Conservation (phyloP, 2,113 vertebrate genomes). For the Chlamydotis undulata region DNA sequence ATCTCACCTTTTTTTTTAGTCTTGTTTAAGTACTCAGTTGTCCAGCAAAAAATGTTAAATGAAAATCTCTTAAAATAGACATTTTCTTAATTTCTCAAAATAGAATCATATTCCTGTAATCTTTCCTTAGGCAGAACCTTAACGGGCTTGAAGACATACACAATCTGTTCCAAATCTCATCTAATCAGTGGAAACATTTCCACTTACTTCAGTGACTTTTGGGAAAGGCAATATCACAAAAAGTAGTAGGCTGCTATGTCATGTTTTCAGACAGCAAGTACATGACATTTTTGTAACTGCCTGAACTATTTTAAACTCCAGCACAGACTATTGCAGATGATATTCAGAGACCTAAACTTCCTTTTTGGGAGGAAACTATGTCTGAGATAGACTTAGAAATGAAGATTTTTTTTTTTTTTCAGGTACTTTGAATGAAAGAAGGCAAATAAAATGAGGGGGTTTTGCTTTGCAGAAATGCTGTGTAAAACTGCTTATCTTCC, state of each 20-base stretch:
- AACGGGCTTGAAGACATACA: not conserved
- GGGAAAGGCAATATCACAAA: not conserved
- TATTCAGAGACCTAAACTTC: not conserved
- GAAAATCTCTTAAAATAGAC: not conserved
- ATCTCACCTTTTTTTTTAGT: not conserved
- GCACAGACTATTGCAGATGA: not conserved
- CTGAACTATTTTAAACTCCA: conserved; percentile 9
- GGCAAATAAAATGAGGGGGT: not conserved
- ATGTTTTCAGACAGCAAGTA: not conserved
- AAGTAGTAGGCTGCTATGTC: not conserved
- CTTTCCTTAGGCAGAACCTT: conserved; percentile 14
- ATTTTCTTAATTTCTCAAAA: conserved; percentile 40
- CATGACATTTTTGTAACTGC: not conserved
- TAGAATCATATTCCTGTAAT: not conserved
- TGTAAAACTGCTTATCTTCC: not conserved
- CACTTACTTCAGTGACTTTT: conserved; percentile 17
- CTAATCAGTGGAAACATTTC: not conserved
- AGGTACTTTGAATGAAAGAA: not conserved
- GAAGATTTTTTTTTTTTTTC: not conserved
- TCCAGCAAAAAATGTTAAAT: not conserved
- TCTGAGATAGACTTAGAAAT: not conserved
- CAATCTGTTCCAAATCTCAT: conserved; percentile 35
- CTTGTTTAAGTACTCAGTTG: not conserved
- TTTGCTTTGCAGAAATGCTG: not conserved
- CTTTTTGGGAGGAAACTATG: not conserved